A percentile compares a stretch with the other conserved stretches of the same genome.
phyloP scores from a whole-genome alignment of 1,140 invertebrate species.

The Drosophila malerkotliana region DNA sequence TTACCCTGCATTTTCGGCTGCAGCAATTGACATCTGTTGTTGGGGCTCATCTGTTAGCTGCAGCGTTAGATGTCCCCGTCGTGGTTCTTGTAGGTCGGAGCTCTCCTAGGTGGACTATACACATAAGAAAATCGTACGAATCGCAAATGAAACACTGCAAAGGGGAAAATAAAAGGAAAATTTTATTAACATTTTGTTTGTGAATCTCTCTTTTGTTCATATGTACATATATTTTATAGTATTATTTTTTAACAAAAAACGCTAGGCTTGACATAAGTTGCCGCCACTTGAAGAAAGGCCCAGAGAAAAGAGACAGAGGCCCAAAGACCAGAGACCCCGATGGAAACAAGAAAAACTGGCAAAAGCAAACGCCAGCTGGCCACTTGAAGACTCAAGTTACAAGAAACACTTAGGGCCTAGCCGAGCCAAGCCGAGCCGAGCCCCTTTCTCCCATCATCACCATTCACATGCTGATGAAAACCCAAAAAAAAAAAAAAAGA shows the following conservation, averaged over 20 bases:
- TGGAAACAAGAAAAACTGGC: constrained; percentile 66
- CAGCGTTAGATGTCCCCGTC: constrained; percentile 80
- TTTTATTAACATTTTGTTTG: constrained; percentile 58
- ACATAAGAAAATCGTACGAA: constrained; percentile 60
- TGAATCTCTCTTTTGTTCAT: constrained; percentile 44
- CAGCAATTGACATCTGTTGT: constrained; percentile 87
- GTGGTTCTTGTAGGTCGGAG: constrained; percentile 19
- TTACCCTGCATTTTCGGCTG: constrained; percentile 87
- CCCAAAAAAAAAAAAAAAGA: constrained; percentile 30
- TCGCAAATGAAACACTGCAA: constrained; percentile 75
- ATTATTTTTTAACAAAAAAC: constrained; percentile 71
- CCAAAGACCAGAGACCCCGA: background rate
- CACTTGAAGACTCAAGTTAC: constrained; percentile 81
- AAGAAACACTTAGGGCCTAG: constrained; percentile 76
- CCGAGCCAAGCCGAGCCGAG: constrained; percentile 21
- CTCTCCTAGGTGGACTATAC: constrained; percentile 25
- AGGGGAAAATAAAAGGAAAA: constrained; percentile 28
- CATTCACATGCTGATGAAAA: constrained; percentile 25
- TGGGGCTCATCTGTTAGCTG: constrained; percentile 84
- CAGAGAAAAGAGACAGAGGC: no score
- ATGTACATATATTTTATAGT: constrained; percentile 33
- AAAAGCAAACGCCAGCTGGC: constrained; percentile 76
- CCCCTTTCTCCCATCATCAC: constrained; percentile 45
- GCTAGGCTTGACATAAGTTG: constrained; percentile 66
- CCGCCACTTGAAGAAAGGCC: constrained; percentile 40